Evolutionary conservation across 2,113 vertebrate species (phyloP), one percentile per base, ranked within the genome.

Genomic region (Drymodes brunneopygia): DNA sequence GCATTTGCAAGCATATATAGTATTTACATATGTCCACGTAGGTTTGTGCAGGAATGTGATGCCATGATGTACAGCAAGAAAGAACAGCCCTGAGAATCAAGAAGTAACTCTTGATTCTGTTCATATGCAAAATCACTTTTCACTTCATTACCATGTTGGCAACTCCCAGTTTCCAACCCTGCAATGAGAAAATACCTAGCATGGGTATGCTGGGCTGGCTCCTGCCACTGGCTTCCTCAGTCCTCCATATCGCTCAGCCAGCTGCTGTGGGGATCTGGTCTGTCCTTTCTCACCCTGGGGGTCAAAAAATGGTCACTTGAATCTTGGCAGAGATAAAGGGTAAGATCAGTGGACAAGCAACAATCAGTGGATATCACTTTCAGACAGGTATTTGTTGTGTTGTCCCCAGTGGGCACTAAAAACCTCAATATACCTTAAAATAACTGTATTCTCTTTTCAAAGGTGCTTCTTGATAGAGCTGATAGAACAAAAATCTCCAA

Each of bases 11-110:
- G n/a, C 23, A 57, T 25, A 45, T 40, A 12, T 2, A 33, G 27
- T 65, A 73, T 42, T 70, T 78, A 54, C 12, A 23, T 12, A 31
- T 6, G 0, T 18, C 9, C 23, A 38, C 0, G 0, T 19, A 29
- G 51, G 18, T 62, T 73, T 78, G 56, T 58, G 44, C 31, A 67
- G n/a, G 65, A 87, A 45, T 81, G 48, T 36, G 54, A 77, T 51
- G 33, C 16, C 17, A 25, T 11, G 29, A 54, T 40, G 11, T 11
- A 51, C 20, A 47, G 16, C 9, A 78, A 54, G 42, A 78, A 81
- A 70, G 17, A 7, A 11, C 51, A 21, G 9, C 53, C 36, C 35
- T 54, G 8, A 72, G 21, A 86, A 92, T 62, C n/a, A 65, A 51
- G 17, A 45, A 33, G 24, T 56, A 35, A 25, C 18, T 82, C 64